Conservation (phyloP, 2,888 invertebrate genomes). For the Uropetala carovei region DNA sequence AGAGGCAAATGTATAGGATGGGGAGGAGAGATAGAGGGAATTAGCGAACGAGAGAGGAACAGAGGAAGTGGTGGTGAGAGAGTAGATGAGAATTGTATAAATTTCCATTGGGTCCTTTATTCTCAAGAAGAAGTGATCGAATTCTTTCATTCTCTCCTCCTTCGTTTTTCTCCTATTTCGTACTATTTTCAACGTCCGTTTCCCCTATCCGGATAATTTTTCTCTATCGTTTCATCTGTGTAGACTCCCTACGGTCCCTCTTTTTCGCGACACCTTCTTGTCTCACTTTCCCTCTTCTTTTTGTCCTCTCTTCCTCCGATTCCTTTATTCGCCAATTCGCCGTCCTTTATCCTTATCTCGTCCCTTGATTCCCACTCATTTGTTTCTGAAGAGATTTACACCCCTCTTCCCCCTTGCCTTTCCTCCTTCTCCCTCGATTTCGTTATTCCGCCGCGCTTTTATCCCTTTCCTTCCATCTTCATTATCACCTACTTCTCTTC, state of each 20-base stretch:
- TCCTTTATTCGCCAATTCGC: background rate
- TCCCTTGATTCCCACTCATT: slow-evolving; percentile 6
- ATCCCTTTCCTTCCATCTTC: background rate
- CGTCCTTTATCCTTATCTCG: slow-evolving; percentile 24
- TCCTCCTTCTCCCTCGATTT: no score
- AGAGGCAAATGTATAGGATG: background rate
- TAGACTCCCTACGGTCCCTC: background rate
- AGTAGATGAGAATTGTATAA: background rate
- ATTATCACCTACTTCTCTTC: slow-evolving; percentile 9
- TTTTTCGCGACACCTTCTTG: background rate
- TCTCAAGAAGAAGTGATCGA: background rate
- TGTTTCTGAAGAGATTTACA: background rate
- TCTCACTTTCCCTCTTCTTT: background rate
- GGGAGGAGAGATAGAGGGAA: background rate
- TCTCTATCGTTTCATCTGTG: no score
- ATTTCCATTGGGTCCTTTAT: background rate
- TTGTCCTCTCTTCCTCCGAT: background rate
- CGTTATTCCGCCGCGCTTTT: background rate
- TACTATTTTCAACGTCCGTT: no score
- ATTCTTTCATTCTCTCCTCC: background rate
- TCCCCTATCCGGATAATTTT: no score
- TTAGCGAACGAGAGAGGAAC: background rate
- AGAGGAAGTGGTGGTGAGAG: background rate
- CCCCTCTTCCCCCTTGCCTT: background rate
- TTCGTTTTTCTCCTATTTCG: background rate